phyloP scores from a whole-genome alignment of 2,113 vertebrate species.

The Beaufortia kweichowensis region DNA sequence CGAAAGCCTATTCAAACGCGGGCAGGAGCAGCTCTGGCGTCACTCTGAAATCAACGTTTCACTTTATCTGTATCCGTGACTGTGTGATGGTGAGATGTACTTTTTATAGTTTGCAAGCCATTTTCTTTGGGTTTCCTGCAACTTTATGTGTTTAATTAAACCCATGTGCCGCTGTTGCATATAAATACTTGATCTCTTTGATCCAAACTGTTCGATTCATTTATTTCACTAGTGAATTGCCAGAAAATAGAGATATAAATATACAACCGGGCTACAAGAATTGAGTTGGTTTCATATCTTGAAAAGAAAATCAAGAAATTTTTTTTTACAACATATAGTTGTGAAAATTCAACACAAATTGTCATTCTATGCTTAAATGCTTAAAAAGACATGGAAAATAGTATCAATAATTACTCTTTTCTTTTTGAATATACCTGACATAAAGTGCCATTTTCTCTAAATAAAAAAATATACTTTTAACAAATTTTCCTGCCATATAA shows the following conservation, averaged over 20 bases:
- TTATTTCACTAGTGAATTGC: constrained; percentile 49
- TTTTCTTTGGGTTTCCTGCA: background rate
- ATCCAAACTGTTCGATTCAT: constrained; percentile 41
- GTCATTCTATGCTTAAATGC: constrained; percentile 60
- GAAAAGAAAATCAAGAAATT: constrained; percentile 49
- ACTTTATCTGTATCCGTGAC: constrained; percentile 4
- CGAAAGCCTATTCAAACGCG: constrained; percentile 73
- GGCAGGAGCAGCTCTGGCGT: constrained; percentile 60
- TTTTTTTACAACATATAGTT: too few relatives aligned
- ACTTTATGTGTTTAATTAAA: background rate
- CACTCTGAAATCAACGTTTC: constrained; percentile 61
- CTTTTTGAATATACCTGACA: constrained; percentile 71
- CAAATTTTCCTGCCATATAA: constrained; percentile 67
- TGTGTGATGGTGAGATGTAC: background rate
- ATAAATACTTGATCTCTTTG: background rate
- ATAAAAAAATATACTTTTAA: constrained; percentile 80
- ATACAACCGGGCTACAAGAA: constrained; percentile 49
- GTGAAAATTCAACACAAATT: constrained; percentile 61
- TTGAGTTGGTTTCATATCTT: constrained; percentile 48
- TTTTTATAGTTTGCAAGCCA: background rate
- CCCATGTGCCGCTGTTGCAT: background rate
- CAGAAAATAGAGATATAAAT: constrained; percentile 44
- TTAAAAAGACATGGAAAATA: constrained; percentile 63
- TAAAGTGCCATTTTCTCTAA: constrained; percentile 76
- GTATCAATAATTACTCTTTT: constrained; percentile 56